These are phyloP conservation scores for Limnephilus marmoratus DNA, from an alignment of 2,888 invertebrate species.

Conservation along the genomic window DNA sequence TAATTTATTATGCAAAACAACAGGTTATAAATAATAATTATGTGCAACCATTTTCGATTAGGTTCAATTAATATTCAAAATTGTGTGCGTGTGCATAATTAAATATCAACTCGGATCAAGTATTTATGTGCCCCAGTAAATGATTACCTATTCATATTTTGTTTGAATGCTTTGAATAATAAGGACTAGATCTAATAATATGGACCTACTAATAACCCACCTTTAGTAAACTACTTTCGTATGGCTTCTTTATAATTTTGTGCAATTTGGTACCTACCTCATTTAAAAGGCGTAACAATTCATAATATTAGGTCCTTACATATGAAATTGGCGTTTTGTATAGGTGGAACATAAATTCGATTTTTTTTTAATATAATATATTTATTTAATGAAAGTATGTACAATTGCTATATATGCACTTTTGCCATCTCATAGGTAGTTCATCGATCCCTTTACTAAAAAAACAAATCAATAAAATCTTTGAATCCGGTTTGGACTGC, in stretches of 20 bases:
- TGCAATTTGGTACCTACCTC: neutral
- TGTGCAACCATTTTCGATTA: slow-evolving; percentile 44
- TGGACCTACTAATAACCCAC: neutral
- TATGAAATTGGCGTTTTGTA: no score
- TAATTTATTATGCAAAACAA: slow-evolving; percentile 45
- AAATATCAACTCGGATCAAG: slow-evolving; percentile 50
- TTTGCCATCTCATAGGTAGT: no score
- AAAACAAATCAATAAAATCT: no score
- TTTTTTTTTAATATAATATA: no score
- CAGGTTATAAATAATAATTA: neutral
- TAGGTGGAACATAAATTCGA: no score
- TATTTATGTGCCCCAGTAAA: slow-evolving; percentile 49
- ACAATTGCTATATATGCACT: no score
- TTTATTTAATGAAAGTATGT: no score
- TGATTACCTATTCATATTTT: slow-evolving; percentile 43
- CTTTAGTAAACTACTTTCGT: neutral
- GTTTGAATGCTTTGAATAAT: slow-evolving; percentile 9
- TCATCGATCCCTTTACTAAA: no score
- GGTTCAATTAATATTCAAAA: slow-evolving; percentile 58
- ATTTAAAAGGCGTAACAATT: neutral
- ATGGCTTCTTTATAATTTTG: neutral
- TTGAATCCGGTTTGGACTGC: no score
- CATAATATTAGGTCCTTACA: no score
- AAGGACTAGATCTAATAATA: neutral
- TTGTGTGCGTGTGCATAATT: slow-evolving; percentile 60